phyloP scores from a whole-genome alignment of 1,140 invertebrate species.

The Anoplophora glabripennis region DNA sequence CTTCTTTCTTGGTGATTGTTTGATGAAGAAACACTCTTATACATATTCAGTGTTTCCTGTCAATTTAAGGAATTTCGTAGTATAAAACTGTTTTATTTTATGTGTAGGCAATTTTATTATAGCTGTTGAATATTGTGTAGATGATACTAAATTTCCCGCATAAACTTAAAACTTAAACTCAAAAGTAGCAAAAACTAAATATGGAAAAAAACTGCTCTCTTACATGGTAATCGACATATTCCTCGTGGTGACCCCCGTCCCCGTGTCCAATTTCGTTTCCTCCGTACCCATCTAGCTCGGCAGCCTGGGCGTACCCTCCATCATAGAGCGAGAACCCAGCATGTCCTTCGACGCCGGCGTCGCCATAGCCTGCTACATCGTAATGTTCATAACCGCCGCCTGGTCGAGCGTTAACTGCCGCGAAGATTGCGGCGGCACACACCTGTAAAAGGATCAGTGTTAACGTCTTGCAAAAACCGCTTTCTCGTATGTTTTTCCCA shows the following conservation, averaged over 20 bases:
- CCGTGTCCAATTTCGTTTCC: conserved; percentile 1
- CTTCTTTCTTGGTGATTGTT: too few relatives aligned
- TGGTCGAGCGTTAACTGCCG: conserved; percentile 19
- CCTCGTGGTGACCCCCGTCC: conserved; percentile 13
- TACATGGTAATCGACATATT: conserved; percentile 38
- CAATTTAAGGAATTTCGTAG: too few relatives aligned
- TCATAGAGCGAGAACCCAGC: conserved; percentile 10
- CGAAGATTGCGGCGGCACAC: conserved; percentile 36
- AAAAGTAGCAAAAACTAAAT: background rate
- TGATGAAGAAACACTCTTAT: too few relatives aligned
- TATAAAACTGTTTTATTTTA: too few relatives aligned
- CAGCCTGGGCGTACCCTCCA: conserved; percentile 14
- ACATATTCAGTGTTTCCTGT: too few relatives aligned
- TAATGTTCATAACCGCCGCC: conserved; percentile 33
- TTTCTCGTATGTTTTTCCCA: too few relatives aligned
- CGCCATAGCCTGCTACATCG: conserved; percentile 25
- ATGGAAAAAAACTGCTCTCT: too few relatives aligned
- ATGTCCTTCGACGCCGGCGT: conserved; percentile 1
- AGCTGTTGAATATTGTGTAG: too few relatives aligned
- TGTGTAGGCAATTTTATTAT: too few relatives aligned
- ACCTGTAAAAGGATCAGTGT: conserved; percentile 28
- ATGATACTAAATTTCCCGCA: too few relatives aligned
- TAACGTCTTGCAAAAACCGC: too few relatives aligned
- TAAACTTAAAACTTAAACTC: too few relatives aligned
- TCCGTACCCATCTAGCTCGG: background rate